Base-by-base conservation (phyloP, 2,797 vertebrate genomes). In the Emys orbicularis region DNA sequence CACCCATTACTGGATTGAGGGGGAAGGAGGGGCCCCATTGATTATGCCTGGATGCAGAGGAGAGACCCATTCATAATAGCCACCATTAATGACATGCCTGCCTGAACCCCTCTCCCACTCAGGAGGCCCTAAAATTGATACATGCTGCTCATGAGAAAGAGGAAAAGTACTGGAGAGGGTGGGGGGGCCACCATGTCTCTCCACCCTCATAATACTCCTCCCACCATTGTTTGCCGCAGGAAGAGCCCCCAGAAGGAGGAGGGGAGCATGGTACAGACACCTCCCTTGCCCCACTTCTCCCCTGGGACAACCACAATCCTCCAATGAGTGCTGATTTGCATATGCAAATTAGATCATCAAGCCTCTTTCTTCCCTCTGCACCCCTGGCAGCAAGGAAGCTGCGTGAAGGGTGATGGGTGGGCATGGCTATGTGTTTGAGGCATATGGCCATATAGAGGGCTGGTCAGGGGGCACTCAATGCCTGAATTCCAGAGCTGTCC, bases 71-170 rank as follows among this genome's bases (percentile, higher is more conserved):
- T 2, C 31, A n/a, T 72, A 94, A 95, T 25, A 84, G 2, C 8
- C 90, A 12, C 29, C 31, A 50, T 12, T 19, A 57, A 34, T n/a
- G 52, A n/a, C 50, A 34, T 12, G 31, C 29, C 68, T 27, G 27
- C 23, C 27, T 44, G 44, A 16, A 47, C 4, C 44, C 41, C 8
- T 27, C 12, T 52, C 19, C 50, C 49, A n/a, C 31, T 53, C 19
- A 82, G 86, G 23, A 92, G 11, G 81, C 34, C 19, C 21, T 0
- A 0, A 89, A 89, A 90, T 34, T 12, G 44, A 25, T 27, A 76
- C 23, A 4, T 5, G 81, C n/a, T 41, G 16, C 29, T 50, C 7
- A 0, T 0, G 0, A 7, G 5, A 47, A 2, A 41, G 53, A 52
- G 29, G 27, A 9, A 50, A 27, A 49, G 23, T 13, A 79, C 76